A percentile compares a stretch with the other conserved stretches of the same genome.
phyloP scores from a whole-genome alignment of 2,888 invertebrate species.

The Protula sp. region DNA sequence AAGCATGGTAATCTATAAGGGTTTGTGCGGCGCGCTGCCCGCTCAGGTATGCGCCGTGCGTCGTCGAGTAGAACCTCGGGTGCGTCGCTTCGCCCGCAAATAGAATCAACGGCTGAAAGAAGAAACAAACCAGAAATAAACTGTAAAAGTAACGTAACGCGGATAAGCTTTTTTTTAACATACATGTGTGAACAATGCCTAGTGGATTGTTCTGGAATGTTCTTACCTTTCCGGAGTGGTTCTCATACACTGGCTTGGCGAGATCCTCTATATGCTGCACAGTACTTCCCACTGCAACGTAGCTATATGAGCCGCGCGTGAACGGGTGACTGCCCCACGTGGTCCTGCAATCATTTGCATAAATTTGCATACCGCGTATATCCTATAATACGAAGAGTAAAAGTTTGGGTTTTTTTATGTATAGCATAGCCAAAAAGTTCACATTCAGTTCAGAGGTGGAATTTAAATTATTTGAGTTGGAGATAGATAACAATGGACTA shows the following conservation, averaged over 20 bases:
- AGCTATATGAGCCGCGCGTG: background rate
- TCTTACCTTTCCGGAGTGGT: background rate
- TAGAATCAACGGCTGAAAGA: constrained; percentile 68
- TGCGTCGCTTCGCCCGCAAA: constrained; percentile 96
- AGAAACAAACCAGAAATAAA: background rate
- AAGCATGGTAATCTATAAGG: constrained; percentile 32
- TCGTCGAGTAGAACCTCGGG: constrained; percentile 88
- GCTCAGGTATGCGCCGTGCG: constrained; percentile 85
- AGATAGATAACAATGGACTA: too few species aligned
- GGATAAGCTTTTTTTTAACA: too few species aligned
- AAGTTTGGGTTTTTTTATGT: too few species aligned
- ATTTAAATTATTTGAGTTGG: too few species aligned
- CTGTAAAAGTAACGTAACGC: background rate
- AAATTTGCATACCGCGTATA: too few species aligned
- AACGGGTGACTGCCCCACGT: background rate
- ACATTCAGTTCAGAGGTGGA: too few species aligned
- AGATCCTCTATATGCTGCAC: background rate
- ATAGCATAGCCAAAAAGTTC: too few species aligned
- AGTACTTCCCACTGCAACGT: background rate
- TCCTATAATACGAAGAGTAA: too few species aligned
- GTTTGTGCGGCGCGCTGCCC: constrained; percentile 58
- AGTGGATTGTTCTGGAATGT: too few species aligned
- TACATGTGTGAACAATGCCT: too few species aligned
- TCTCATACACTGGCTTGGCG: background rate
- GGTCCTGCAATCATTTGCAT: background rate